Evolutionary conservation across 2,888 invertebrate species (phyloP).

Genomic region (Sphaeridia pumilis): DNA sequence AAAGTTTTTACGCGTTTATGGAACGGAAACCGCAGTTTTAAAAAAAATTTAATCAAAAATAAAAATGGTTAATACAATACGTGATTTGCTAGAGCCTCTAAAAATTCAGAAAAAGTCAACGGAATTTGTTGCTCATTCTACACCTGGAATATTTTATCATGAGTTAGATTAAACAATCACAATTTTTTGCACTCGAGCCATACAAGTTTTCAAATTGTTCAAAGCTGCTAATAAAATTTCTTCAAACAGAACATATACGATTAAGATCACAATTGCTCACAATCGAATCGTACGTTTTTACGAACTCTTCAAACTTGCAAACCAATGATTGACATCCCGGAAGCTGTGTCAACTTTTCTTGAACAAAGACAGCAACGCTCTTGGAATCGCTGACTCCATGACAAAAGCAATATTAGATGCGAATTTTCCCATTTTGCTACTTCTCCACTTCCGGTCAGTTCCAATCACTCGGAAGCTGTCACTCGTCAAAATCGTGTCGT

Average conservation of each 20-base stretch:
- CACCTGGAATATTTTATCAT: no score
- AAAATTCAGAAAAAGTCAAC: no score
- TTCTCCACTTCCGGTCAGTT: constrained; percentile 47
- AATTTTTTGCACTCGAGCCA: no score
- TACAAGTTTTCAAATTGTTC: no score
- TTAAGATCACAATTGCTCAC: background rate
- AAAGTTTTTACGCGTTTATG: no score
- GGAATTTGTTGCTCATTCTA: no score
- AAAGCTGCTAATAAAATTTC: no score
- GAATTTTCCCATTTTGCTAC: constrained; percentile 58
- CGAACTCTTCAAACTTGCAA: background rate
- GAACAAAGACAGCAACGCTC: constrained; percentile 39
- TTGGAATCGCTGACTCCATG: constrained; percentile 40
- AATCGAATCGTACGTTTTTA: background rate
- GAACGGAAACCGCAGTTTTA: no score
- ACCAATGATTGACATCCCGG: background rate
- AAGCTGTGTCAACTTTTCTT: constrained; percentile 35
- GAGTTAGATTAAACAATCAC: no score
- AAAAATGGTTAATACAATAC: no score
- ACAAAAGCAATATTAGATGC: constrained; percentile 50
- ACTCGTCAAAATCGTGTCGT: constrained; percentile 49
- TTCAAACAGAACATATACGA: background rate
- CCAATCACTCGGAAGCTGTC: constrained; percentile 40
- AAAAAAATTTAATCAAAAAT: no score
- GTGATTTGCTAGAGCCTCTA: no score